A percentile compares a stretch with the other conserved stretches of the same genome.
phyloP scores from a whole-genome alignment of 2,797 vertebrate genomes.

The Poeciliopsis presidionis region DNA sequence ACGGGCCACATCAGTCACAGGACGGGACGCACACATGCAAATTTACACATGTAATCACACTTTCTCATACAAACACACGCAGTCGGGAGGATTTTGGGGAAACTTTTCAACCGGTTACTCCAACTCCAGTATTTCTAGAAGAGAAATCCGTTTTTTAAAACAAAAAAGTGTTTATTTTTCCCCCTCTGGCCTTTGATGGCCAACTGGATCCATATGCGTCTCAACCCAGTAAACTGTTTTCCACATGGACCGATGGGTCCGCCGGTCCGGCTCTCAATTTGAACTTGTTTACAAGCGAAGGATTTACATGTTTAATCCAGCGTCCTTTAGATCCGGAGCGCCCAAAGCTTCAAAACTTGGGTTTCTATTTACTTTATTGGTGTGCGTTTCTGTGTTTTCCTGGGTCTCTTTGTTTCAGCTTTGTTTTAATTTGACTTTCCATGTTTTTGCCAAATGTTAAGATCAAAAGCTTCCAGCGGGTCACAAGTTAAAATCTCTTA shows the following conservation, averaged over 20 bases:
- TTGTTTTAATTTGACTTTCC: constrained; percentile 45
- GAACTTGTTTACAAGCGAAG: constrained; percentile 39
- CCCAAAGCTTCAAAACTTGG: constrained; percentile 39
- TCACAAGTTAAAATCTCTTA: constrained; percentile 44
- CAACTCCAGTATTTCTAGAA: constrained; percentile 26
- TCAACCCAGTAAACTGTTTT: constrained; percentile 56
- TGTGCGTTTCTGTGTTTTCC: constrained; percentile 26
- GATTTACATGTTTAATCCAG: constrained; percentile 36
- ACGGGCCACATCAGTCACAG: constrained; percentile 58
- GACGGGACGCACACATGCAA: constrained; percentile 22
- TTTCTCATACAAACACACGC: constrained; percentile 9
- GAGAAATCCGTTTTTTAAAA: constrained; percentile 40
- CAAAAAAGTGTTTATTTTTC: constrained; percentile 70
- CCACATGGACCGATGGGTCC: constrained; percentile 49
- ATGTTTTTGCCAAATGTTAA: constrained; percentile 54
- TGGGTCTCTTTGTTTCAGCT: constrained; percentile 24
- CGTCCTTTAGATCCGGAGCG: constrained; percentile 13
- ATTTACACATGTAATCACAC: constrained; percentile 31
- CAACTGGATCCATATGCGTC: constrained; percentile 69
- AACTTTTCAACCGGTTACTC: constrained; percentile 17
- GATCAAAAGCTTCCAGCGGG: constrained; percentile 26
- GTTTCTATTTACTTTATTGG: constrained; percentile 5
- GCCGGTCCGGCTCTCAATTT: constrained; percentile 44
- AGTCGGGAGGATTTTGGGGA: background rate
- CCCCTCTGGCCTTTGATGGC: constrained; percentile 62